phyloP scores from a whole-genome alignment of 2,888 invertebrate genomes.

The Dinocampus coccinellae region DNA sequence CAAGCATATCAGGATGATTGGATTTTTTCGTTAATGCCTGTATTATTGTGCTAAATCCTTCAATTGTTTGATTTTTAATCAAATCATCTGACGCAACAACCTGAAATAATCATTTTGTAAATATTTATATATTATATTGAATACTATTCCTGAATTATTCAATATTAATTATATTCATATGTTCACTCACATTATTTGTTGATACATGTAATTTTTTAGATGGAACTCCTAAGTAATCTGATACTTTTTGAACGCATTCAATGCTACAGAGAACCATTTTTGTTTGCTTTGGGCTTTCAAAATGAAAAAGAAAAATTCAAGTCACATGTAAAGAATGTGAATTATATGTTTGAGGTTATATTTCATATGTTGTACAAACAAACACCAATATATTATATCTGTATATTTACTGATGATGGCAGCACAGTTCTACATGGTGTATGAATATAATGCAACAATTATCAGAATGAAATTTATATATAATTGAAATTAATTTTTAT shows the following conservation, averaged over 20 bases:
- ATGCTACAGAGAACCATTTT: conserved; percentile 63
- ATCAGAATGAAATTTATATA: no score
- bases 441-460: no score
- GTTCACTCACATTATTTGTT: conserved; percentile 58
- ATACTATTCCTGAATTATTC: neutral
- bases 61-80: conserved; percentile 50
- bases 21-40: conserved; percentile 57
- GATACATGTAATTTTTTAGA: conserved; percentile 54
- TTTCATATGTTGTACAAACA: no score
- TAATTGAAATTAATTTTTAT: no score
- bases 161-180: neutral
- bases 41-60: conserved; percentile 62
- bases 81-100: conserved; percentile 50
- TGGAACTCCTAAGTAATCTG: conserved; percentile 57
- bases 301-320: neutral
- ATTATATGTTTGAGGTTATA: conserved; percentile 10
- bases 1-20: conserved; percentile 53
- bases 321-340: neutral
- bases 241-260: conserved; percentile 60
- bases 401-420: conserved; percentile 1
- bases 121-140: conserved; percentile 1
- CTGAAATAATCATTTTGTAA: conserved; percentile 43
- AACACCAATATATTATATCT: neutral
- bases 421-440: conserved; percentile 26
- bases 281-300: neutral